These are phyloP conservation scores for Keiferia lycopersicella DNA, from an alignment of 2,888 invertebrate genomes.

Conservation along the genomic window DNA sequence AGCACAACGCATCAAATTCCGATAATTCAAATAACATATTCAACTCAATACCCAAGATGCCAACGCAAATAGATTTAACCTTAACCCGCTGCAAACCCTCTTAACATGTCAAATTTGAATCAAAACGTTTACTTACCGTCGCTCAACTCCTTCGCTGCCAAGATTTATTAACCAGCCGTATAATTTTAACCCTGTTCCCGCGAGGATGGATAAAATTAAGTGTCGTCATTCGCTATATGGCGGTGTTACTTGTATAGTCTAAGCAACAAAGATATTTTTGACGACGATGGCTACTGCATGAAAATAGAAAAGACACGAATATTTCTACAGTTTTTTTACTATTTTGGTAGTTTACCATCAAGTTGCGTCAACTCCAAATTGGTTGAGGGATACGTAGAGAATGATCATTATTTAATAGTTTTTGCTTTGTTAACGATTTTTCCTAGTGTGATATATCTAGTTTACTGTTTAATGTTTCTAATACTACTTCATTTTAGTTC, in stretches of 20 bases:
- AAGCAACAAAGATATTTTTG: background rate
- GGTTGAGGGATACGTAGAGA: too few relatives aligned
- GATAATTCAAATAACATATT: background rate
- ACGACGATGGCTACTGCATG: too few relatives aligned
- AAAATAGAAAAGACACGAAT: too few relatives aligned
- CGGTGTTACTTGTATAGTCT: conserved; percentile 37
- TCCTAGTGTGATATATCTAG: too few relatives aligned
- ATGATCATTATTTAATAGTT: too few relatives aligned
- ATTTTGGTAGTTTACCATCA: too few relatives aligned
- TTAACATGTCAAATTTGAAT: conserved; percentile 10
- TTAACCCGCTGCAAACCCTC: background rate
- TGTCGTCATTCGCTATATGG: conserved; percentile 51
- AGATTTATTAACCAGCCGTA: conserved; percentile 26
- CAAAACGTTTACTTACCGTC: conserved; percentile 16
- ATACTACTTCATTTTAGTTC: too few relatives aligned
- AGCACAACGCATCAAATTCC: too few relatives aligned
- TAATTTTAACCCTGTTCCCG: conserved; percentile 31
- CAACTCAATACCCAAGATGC: background rate
- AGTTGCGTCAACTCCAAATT: too few relatives aligned
- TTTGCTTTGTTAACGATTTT: too few relatives aligned
- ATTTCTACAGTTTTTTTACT: too few relatives aligned
- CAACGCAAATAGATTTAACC: conserved; percentile 1
- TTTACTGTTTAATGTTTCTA: too few relatives aligned
- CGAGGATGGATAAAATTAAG: conserved; percentile 42
- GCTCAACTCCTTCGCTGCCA: conserved; percentile 12